These are phyloP conservation scores for Amiota communis DNA, from an alignment of 2,888 invertebrate genomes.

Conservation along the genomic window DNA sequence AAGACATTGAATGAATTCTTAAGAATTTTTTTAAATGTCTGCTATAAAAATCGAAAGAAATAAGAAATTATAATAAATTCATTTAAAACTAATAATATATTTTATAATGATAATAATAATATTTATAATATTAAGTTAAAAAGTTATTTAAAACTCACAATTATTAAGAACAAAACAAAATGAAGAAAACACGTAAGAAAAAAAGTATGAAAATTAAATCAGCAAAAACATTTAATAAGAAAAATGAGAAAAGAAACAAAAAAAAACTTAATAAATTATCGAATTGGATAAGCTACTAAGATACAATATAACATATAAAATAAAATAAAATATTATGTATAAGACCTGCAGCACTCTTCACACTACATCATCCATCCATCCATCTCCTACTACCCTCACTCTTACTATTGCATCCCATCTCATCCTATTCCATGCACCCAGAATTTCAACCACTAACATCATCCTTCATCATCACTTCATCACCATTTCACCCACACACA, in stretches of 20 bases:
- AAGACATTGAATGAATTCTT: too few species aligned
- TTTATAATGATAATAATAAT: too few species aligned
- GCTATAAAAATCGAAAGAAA: too few species aligned
- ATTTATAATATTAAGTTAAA: too few species aligned
- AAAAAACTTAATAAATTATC: neutral
- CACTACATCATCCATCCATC: neutral
- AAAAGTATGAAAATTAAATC: neutral
- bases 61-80: too few species aligned
- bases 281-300: neutral
- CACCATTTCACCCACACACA: neutral
- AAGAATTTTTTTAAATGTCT: too few species aligned
- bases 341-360: neutral
- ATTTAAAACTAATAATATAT: too few species aligned
- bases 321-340: slow-evolving; percentile 42
- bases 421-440: neutral
- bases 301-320: slow-evolving; percentile 21
- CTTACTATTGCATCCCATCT: neutral
- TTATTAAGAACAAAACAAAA: too few species aligned
- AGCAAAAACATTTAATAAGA: neutral
- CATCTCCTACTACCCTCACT: neutral
- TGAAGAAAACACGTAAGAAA: too few species aligned
- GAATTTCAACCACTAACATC: too few species aligned
- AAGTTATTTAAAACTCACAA: too few species aligned
- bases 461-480: too few species aligned
- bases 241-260: neutral